Evolutionary conservation across 2,797 vertebrate genomes (phyloP).

Genomic region (Sebastes aleutianus): DNA sequence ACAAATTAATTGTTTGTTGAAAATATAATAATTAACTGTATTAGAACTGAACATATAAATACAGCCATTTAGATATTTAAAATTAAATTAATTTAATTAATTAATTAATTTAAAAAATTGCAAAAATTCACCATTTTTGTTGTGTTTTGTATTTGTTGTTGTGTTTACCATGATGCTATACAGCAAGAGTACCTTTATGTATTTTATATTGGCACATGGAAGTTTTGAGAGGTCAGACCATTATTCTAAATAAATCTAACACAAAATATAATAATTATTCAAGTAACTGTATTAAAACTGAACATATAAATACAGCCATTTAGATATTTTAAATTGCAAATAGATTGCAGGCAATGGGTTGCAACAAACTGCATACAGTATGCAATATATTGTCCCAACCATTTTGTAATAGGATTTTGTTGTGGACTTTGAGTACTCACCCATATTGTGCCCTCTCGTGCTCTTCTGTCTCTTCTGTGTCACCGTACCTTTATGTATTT

Average conservation of each 20-base stretch:
- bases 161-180: slow-evolving; percentile 43
- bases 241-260: background rate
- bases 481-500: slow-evolving; percentile 40
- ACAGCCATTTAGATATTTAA: background rate
- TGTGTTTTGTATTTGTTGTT: no score
- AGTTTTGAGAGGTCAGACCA: slow-evolving; percentile 48
- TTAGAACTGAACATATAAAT: background rate
- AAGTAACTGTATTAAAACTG: background rate
- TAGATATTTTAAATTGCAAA: background rate
- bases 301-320: background rate
- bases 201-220: slow-evolving; percentile 32
- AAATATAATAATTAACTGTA: background rate
- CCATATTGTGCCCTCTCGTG: slow-evolving; percentile 55
- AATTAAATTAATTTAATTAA: background rate
- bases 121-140: no score
- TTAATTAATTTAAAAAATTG: no score
- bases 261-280: background rate
- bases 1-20: background rate
- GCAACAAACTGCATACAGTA: background rate
- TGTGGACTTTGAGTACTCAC: slow-evolving; percentile 36
- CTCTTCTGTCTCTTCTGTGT: slow-evolving; percentile 7
- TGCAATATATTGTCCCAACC: background rate
- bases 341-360: background rate
- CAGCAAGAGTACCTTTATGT: slow-evolving; percentile 17
- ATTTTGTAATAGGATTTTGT: background rate